Evolutionary conservation across 2,113 vertebrate species (phyloP).

Genomic region (Herpailurus yagouaroundi): DNA sequence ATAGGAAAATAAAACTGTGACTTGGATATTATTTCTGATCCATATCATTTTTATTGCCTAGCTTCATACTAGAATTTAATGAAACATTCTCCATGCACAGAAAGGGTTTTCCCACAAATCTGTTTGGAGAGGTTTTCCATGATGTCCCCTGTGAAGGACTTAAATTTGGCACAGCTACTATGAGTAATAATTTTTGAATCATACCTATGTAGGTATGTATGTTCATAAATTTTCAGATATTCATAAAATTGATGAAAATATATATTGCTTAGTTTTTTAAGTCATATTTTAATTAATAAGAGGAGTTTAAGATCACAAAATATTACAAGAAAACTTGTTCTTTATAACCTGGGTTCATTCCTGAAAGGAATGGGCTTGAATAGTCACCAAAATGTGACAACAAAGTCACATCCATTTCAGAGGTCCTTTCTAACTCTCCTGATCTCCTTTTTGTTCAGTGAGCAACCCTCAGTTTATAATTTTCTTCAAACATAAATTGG

Average conservation of each 20-base stretch:
- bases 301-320: background rate
- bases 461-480: background rate
- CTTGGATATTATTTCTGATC: constrained; percentile 50
- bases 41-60: constrained; percentile 54
- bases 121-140: background rate
- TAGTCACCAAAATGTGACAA: background rate
- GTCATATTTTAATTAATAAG: background rate
- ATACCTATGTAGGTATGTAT: background rate
- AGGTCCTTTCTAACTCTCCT: background rate
- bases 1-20: background rate
- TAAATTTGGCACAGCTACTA: background rate
- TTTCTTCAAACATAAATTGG: background rate
- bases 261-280: background rate
- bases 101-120: background rate
- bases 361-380: background rate
- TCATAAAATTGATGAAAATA: background rate
- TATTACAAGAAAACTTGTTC: background rate
- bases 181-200: background rate
- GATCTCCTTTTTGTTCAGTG: background rate
- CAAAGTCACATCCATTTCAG: background rate
- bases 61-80: constrained; percentile 54
- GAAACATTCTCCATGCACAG: constrained; percentile 6
- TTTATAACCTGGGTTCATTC: background rate
- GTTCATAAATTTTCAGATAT: background rate
- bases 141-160: background rate